Evolutionary conservation across 2,797 vertebrate species (phyloP).

Genomic region (Semaprochilodus insignis): DNA sequence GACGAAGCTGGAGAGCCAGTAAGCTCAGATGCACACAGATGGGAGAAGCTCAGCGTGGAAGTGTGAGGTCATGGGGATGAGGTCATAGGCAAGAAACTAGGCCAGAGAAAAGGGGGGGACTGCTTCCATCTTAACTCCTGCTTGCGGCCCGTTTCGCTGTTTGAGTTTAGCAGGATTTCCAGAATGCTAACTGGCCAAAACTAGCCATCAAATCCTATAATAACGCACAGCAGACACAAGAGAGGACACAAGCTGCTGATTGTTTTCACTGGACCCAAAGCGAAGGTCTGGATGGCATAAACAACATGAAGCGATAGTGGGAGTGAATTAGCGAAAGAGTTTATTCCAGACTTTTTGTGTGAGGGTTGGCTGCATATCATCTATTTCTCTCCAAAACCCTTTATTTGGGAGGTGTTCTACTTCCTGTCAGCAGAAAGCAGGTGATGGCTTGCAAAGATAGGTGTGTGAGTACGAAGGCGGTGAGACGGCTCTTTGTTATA

Average conservation of each 20-base stretch:
- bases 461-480: slow-evolving; percentile 35
- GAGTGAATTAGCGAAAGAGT: neutral
- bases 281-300: neutral
- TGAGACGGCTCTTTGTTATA: slow-evolving; percentile 40
- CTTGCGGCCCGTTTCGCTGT: slow-evolving; percentile 5
- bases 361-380: slow-evolving; percentile 1
- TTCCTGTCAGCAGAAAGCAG: slow-evolving; percentile 47
- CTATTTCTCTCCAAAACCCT: slow-evolving; percentile 20
- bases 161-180: slow-evolving; percentile 29
- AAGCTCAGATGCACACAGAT: slow-evolving; percentile 47
- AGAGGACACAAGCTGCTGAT: slow-evolving; percentile 25
- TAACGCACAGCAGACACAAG: slow-evolving; percentile 7
- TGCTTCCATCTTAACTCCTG: neutral
- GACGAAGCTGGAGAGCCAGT: neutral
- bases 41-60: slow-evolving; percentile 33
- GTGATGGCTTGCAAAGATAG: slow-evolving; percentile 37
- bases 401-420: slow-evolving; percentile 23
- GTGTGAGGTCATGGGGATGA: slow-evolving; percentile 33
- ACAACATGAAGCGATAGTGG: neutral
- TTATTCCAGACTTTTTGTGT: slow-evolving; percentile 20
- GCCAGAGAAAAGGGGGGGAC: neutral
- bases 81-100: slow-evolving; percentile 30
- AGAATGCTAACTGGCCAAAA: neutral
- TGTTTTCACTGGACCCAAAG: slow-evolving; percentile 38
- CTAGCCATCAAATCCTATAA: slow-evolving; percentile 33